Percentiles rank a stretch among this genome's conserved stretches.
Conservation (phyloP, 2,888 invertebrate genomes). For the Dexiosoma caninum region DNA sequence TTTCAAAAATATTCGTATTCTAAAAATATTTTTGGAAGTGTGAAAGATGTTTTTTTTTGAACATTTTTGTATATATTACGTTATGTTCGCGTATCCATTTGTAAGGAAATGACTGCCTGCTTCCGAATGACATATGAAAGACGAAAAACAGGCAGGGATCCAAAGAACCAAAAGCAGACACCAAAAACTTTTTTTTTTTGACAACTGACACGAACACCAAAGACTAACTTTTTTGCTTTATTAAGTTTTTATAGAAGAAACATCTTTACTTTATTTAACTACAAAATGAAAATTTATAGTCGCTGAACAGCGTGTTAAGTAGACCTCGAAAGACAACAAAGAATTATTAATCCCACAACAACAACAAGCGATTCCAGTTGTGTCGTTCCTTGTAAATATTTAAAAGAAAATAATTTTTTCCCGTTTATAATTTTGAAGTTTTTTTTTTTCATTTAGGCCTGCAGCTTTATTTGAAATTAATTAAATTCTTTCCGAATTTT, state of each 20-base stretch:
- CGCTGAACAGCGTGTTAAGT: constrained; percentile 16
- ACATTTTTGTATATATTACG: constrained; percentile 3
- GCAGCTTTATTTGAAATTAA: constrained; percentile 15
- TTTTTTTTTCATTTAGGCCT: neutral
- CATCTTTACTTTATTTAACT: neutral
- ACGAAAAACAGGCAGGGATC: constrained; percentile 2
- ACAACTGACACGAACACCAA: constrained; percentile 43
- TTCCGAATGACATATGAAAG: constrained; percentile 1
- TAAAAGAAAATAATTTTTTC: neutral
- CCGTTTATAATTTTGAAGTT: no score
- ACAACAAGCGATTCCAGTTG: neutral
- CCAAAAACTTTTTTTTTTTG: constrained; percentile 12
- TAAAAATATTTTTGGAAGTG: constrained; percentile 15
- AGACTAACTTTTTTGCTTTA: constrained; percentile 10
- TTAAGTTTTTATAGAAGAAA: neutral
- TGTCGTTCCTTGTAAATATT: neutral
- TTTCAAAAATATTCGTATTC: neutral
- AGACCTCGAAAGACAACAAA: constrained; percentile 18
- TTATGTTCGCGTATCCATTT: constrained; percentile 17
- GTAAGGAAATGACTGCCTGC: constrained; percentile 14
- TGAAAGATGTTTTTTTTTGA: constrained; percentile 1
- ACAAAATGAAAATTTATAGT: neutral
- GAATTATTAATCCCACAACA: neutral
- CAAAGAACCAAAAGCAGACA: constrained; percentile 8
- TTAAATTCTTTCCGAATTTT: neutral